Percentiles rank a stretch among this genome's conserved stretches.
Evolutionary conservation across 2,888 invertebrate genomes (phyloP).

Genomic region (Cryptophagus acutangulus): DNA sequence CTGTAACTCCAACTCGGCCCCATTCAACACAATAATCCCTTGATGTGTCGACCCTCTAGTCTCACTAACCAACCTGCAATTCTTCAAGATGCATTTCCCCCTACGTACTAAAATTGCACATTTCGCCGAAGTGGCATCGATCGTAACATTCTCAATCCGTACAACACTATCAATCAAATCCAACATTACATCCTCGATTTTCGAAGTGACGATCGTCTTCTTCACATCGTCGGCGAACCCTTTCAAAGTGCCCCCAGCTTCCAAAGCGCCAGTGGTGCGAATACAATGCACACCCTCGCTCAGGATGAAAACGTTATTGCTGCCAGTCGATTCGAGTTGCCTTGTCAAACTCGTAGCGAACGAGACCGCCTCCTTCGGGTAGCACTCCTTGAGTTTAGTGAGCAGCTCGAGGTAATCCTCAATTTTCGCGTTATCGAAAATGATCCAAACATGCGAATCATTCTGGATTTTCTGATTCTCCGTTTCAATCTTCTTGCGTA

Average conservation of each 20-base stretch:
- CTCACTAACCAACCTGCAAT: slow-evolving; percentile 52
- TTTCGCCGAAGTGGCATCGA: slow-evolving; percentile 52
- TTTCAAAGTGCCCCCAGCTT: slow-evolving; percentile 47
- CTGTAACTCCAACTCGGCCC: slow-evolving; percentile 46
- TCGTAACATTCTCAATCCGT: slow-evolving; percentile 51
- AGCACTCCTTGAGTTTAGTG: slow-evolving; percentile 43
- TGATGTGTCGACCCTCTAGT: slow-evolving; percentile 52
- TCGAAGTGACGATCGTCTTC: slow-evolving; percentile 42
- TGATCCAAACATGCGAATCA: slow-evolving; percentile 42
- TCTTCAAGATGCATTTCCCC: slow-evolving; percentile 48
- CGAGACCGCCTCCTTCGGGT: slow-evolving; percentile 46
- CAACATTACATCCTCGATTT: slow-evolving; percentile 52
- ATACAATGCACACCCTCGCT: slow-evolving; percentile 52
- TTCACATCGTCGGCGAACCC: slow-evolving; percentile 34
- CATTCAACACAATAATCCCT: slow-evolving; percentile 52
- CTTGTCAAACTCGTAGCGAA: slow-evolving; percentile 44
- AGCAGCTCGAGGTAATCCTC: slow-evolving; percentile 50
- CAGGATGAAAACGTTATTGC: slow-evolving; percentile 51
- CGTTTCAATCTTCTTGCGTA: slow-evolving; percentile 31
- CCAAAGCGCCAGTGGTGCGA: slow-evolving; percentile 51
- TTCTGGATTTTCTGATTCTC: slow-evolving; percentile 16
- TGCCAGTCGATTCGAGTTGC: slow-evolving; percentile 45
- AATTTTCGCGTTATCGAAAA: slow-evolving; percentile 49
- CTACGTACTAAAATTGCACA: slow-evolving; percentile 46
- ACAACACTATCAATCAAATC: slow-evolving; percentile 53